A percentile compares a stretch with the other conserved stretches of the same genome.
These are phyloP conservation scores for Nesogale talazaci DNA, from an alignment of 2,113 vertebrate genomes.

Conservation along the genomic window DNA sequence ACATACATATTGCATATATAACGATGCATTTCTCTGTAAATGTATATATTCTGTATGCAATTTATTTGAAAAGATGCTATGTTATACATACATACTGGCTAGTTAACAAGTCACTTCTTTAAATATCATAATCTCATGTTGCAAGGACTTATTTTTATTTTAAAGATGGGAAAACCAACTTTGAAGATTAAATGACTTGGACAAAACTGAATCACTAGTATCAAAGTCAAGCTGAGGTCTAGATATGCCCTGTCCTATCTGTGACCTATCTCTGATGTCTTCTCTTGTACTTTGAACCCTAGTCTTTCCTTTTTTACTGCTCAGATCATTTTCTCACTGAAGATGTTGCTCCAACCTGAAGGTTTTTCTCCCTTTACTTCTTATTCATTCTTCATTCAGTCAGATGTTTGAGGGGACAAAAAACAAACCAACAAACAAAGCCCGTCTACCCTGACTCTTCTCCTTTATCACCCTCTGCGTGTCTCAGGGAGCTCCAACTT, in stretches of 20 bases:
- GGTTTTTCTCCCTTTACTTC: not conserved
- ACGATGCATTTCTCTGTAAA: not conserved
- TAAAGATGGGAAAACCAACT: conserved; percentile 4
- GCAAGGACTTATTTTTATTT: not conserved
- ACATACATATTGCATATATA: not conserved
- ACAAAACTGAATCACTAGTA: no score
- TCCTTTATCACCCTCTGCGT: no score
- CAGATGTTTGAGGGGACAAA: not conserved
- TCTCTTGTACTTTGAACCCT: not conserved
- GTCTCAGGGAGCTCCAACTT: no score
- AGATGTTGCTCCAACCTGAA: not conserved
- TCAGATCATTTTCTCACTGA: not conserved
- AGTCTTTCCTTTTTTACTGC: not conserved
- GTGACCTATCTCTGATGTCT: not conserved
- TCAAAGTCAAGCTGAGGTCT: no score
- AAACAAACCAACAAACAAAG: no score
- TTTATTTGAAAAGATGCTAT: not conserved
- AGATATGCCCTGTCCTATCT: not conserved
- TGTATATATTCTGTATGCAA: not conserved
- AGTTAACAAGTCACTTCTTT: not conserved
- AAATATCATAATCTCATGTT: not conserved
- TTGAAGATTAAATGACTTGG: not conserved
- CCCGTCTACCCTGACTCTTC: not conserved
- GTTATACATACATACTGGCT: not conserved
- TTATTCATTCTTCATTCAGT: not conserved